Base-by-base conservation (phyloP, 2,113 vertebrate species). In the Psammodynastes pulverulentus region DNA sequence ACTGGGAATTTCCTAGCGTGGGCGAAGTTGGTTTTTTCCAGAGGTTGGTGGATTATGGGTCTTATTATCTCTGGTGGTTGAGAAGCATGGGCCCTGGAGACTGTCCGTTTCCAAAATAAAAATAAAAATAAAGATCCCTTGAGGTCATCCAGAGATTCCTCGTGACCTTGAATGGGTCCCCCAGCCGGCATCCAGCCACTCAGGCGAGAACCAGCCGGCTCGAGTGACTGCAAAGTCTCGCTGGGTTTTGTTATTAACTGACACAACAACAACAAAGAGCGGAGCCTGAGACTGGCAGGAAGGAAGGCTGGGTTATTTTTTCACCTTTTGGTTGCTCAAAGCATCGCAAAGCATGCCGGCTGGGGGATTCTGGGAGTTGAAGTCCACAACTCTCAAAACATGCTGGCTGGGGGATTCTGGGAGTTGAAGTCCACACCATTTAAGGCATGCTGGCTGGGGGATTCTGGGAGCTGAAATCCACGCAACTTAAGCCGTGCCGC, bases 181-280 rank as follows among this genome's bases (percentile, higher is more conserved):
- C 6, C 24, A 24, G 17, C 51, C 3, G 3, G 86, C 10, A 26
- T 43, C 0, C 2, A 19, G 8, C 17, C 0, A 17, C 92, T 23
- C 7, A 12, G 12, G 46, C 34, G 19, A 17, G 88, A 39, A 49
- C 5, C 43, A 19, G 45, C 21, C 2, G 6, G 67, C n/a, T 3
- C 1, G 15, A 52, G 1, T 0, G 19, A 15, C 9, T 21, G 9
- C 5, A 1, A 9, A 3, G 1, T 0, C 86, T 51, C 9, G 2
- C 7, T 7, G 46, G 21, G 72, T 3, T 58, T 87, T 84, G 48
- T 92, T 85, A 89, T 92, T 48, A 92, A 58, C 52, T 0, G 29
- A 34, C 48, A 84, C 72, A 89, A 58, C 4, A 89, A 58, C 4
- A 26, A 26, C n/a, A 43, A 21, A n/a, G 19, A 9, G 58, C 1